Base-by-base conservation (phyloP, 2,113 vertebrate species). In the Shinisaurus crocodilurus region DNA sequence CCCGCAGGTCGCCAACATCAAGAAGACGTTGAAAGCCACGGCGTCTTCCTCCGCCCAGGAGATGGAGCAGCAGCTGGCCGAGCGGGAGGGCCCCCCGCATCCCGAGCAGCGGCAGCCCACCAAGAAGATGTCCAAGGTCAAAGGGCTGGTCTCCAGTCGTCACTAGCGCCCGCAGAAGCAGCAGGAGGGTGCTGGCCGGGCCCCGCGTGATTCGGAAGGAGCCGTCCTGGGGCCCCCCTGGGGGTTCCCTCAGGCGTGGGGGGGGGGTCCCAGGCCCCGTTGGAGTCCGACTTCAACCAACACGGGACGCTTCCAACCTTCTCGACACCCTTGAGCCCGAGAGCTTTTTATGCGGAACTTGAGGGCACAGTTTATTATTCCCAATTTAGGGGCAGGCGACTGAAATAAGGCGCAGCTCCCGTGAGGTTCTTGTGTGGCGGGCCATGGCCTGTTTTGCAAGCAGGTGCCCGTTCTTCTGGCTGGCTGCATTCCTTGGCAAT, bases 111-210 rank as follows among this genome's bases (percentile, higher is more conserved):
- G 98, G 94, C 97, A 97, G 92, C 97, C 97, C 92, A 96, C 96
- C 94, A 98, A 98, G 96, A 98, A 98, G 97, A 97, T 98, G 96
- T 98, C 98, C 96, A 98, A 98, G 97, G 97, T 98, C 95, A 98
- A 98, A 97, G 97, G 98, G 96, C 97, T 98, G 95, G 98, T 98
- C 88, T 98, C 98, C 95, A 97, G 97, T 96, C 98, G 98, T 94
- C 98, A 98, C 96, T 98, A 97, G 96, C 96, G 95, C 95, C 13
- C 88, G 82, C 94, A 72, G 93, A 94, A 94, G 94, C 94, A 91
- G 90, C 95, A 95, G 96, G 94, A 93, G 96, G 96, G 95, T 77
- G 86, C 27, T 18, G 50, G n/a, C 3, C 50, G 5, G 94, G 89
- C 94, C 40, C 57, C 1, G 1, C 92, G 91, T 93, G 94, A 86